Conservation (phyloP, 2,888 invertebrate species). For the Oligia latruncula region DNA sequence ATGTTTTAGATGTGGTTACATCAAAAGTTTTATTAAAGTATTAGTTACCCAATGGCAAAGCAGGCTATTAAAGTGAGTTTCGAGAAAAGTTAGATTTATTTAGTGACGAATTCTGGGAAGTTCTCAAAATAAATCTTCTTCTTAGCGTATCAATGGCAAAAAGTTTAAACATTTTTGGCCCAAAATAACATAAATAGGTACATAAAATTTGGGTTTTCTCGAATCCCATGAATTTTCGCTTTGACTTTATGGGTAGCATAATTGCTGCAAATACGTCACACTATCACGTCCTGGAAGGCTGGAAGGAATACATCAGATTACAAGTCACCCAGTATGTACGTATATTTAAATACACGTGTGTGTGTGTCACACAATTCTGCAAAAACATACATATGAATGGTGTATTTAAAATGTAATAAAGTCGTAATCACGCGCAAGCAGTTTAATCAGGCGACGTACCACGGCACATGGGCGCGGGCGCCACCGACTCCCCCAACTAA, state of each 20-base stretch:
- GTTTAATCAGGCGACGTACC: conserved; percentile 75
- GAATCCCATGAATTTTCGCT: background rate
- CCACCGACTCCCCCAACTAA: conserved; percentile 59
- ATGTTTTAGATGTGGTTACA: background rate
- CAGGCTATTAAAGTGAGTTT: background rate
- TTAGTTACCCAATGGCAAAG: background rate
- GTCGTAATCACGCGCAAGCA: conserved; percentile 73
- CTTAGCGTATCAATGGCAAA: background rate
- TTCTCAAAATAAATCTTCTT: background rate
- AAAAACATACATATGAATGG: conserved; percentile 28
- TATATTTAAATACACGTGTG: no score
- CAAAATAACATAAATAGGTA: background rate
- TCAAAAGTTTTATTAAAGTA: background rate
- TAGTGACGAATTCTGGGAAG: background rate
- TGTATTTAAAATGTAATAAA: conserved; percentile 72
- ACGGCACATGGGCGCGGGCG: conserved; percentile 55
- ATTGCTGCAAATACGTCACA: background rate
- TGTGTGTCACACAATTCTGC: background rate
- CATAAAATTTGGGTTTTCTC: background rate
- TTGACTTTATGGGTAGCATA: background rate
- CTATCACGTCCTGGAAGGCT: background rate
- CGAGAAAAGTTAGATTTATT: background rate
- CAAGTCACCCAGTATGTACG: background rate
- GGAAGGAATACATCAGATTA: background rate
- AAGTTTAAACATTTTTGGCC: background rate